Conservation (phyloP, 2,797 vertebrate genomes). For the Poecilia velifera region DNA sequence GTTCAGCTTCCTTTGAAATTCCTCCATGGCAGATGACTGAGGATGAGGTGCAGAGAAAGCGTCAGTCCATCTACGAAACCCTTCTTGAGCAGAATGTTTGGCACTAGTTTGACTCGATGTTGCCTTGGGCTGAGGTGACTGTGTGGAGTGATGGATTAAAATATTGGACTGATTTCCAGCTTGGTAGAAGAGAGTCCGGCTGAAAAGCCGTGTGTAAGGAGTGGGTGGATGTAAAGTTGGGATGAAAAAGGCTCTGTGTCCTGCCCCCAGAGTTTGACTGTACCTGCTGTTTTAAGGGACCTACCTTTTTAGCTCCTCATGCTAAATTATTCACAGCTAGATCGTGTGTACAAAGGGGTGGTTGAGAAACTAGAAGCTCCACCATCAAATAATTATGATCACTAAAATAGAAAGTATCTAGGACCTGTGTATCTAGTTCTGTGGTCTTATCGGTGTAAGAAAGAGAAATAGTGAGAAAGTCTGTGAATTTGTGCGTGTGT, state of each 20-base stretch:
- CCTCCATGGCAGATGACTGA: slow-evolving; percentile 84
- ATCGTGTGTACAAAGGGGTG: slow-evolving; percentile 80
- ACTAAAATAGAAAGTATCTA: slow-evolving; percentile 62
- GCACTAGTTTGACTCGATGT: slow-evolving; percentile 22
- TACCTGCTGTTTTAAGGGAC: slow-evolving; percentile 65
- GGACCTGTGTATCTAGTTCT: slow-evolving; percentile 27
- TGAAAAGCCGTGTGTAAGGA: slow-evolving; percentile 30
- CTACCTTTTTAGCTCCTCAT: slow-evolving; percentile 50
- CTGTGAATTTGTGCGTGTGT: slow-evolving; percentile 8
- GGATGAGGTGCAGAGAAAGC: slow-evolving; percentile 14
- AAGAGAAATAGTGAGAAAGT: slow-evolving; percentile 26
- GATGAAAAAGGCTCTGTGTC: slow-evolving; percentile 30
- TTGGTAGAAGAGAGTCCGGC: slow-evolving; percentile 17
- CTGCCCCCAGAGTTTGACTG: slow-evolving; percentile 51
- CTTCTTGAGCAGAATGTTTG: slow-evolving; percentile 12
- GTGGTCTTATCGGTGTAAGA: slow-evolving; percentile 28
- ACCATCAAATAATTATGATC: slow-evolving; percentile 84
- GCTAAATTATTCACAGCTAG: slow-evolving; percentile 89
- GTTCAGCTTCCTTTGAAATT: slow-evolving; percentile 81
- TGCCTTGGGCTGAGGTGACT: slow-evolving; percentile 13
- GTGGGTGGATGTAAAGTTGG: slow-evolving; percentile 42
- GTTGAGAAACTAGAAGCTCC: slow-evolving; percentile 83
- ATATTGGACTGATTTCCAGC: slow-evolving; percentile 19
- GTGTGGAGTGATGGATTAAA: slow-evolving; percentile 21
- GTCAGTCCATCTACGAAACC: slow-evolving; percentile 46